Evolutionary conservation across 2,797 vertebrate genomes (phyloP).

Genomic region (Anguilla anguilla): DNA sequence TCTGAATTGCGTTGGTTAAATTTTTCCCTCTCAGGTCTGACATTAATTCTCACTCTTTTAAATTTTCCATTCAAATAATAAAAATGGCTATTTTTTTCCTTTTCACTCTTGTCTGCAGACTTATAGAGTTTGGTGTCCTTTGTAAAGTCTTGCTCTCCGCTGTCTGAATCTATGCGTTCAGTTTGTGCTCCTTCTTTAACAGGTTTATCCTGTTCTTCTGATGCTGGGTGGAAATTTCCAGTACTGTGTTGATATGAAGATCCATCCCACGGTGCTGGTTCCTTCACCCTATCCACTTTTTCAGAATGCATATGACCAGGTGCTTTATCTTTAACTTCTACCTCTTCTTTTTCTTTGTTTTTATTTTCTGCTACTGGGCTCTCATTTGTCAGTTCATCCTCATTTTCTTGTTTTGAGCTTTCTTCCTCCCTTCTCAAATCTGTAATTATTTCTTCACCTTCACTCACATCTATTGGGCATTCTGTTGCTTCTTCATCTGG

Average conservation of each 20-base stretch:
- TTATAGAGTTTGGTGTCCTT: not conserved
- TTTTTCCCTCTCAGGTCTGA: not conserved
- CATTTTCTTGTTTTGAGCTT: not conserved
- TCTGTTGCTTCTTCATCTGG: not conserved
- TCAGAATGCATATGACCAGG: not conserved
- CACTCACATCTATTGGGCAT: not conserved
- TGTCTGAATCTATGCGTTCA: not conserved
- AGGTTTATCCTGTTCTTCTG: not conserved
- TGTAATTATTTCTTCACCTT: not conserved
- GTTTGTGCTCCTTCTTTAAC: not conserved
- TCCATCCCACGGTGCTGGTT: not conserved
- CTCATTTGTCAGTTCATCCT: not conserved
- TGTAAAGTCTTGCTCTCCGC: not conserved
- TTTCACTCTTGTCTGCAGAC: not conserved
- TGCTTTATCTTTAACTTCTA: not conserved
- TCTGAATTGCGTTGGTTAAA: not conserved
- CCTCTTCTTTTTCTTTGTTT: not conserved
- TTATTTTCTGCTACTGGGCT: not conserved
- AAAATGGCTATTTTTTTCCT: not conserved
- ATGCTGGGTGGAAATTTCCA: not conserved
- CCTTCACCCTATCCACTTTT: not conserved
- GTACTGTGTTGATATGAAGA: not conserved
- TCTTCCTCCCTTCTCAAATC: not conserved
- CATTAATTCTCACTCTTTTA: not conserved
- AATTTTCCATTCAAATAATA: not conserved